Base-by-base conservation (phyloP, 1,140 invertebrate genomes). In the Episyrphus balteatus region DNA sequence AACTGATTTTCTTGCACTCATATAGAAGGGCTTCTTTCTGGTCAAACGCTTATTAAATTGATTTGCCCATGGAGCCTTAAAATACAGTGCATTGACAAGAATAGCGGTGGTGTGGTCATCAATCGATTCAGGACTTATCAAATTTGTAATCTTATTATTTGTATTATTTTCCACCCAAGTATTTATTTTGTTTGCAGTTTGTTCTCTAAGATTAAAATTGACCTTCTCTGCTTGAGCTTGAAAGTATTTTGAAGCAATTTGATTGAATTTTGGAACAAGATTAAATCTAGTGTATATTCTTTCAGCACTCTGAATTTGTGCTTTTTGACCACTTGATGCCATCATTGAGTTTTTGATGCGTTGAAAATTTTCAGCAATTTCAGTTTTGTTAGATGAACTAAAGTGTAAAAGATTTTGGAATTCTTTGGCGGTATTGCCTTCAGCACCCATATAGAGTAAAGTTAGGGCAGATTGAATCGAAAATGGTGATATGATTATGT, bases 31-130 rank as follows among this genome's bases (percentile, higher is more conserved):
- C 45, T 57, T 57, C 9, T 59, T 51, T 7, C 47, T 44, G 0
- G 82, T 83, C 2, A 48, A 14, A 6, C 53, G 37, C 18, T 54
- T 48, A 43, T 70, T 44, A 51, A 86, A 84, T 49, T 70, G 68
- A 19, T 59, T 50, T 44, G 63, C 48, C 83, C 82, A 85, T 13
- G 66, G 57, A 14, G 78, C 80, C 70, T 82, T 79, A 61, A 81
- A 83, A 59, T 79, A 79, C 30, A 80, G 65, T 5, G 77, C 77
- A 61, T 82, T 84, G 34, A 73, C 72, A 43, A 77, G 70, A 52
- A 79, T 70, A 54, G 75, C 57, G 36, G 26, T 60, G 56, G 72
- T 74, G n/a, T 56, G 26, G 1, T 17, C 14, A 37, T 42, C 48
- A 0, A 76, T 49, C n/a, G 56, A 51, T 46, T 49, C 61, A 34